Evolutionary conservation across 2,797 vertebrate species (phyloP).

Genomic region (Myotis findleyi): DNA sequence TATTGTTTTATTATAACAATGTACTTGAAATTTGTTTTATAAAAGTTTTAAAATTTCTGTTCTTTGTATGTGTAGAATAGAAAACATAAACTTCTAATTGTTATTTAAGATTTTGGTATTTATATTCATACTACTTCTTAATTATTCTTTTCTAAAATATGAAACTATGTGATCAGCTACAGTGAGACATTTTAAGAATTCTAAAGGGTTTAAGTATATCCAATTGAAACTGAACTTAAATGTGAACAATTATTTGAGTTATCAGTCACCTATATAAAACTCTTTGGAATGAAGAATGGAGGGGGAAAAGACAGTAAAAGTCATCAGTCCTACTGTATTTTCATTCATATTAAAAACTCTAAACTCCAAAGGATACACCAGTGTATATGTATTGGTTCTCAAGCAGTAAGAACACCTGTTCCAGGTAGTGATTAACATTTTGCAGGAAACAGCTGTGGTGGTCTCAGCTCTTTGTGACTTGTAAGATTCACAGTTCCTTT

Average conservation of each 20-base stretch:
- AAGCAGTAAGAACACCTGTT: slow-evolving; percentile 15
- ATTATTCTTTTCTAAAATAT: slow-evolving; percentile 39
- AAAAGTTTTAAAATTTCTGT: slow-evolving; percentile 20
- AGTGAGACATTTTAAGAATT: not conserved
- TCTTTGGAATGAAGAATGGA: not conserved
- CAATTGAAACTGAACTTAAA: not conserved
- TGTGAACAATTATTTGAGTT: not conserved
- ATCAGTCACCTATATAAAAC: not conserved
- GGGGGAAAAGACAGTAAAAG: not conserved
- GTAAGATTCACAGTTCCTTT: slow-evolving; percentile 15
- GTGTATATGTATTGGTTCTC: not conserved
- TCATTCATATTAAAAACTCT: not conserved
- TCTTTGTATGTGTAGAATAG: not conserved
- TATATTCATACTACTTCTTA: not conserved
- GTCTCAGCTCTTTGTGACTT: not conserved
- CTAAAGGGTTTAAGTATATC: not conserved
- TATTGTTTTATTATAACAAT: not conserved
- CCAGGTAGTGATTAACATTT: not conserved
- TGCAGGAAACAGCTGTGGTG: slow-evolving; percentile 7
- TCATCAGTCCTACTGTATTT: not conserved
- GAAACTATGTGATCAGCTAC: not conserved
- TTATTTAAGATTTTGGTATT: slow-evolving; percentile 13
- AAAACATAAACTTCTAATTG: slow-evolving; percentile 21
- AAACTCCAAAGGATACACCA: not conserved
- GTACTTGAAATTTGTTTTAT: not conserved